Conservation (phyloP, 2,113 vertebrate genomes). For the Alexandromys fortis region DNA sequence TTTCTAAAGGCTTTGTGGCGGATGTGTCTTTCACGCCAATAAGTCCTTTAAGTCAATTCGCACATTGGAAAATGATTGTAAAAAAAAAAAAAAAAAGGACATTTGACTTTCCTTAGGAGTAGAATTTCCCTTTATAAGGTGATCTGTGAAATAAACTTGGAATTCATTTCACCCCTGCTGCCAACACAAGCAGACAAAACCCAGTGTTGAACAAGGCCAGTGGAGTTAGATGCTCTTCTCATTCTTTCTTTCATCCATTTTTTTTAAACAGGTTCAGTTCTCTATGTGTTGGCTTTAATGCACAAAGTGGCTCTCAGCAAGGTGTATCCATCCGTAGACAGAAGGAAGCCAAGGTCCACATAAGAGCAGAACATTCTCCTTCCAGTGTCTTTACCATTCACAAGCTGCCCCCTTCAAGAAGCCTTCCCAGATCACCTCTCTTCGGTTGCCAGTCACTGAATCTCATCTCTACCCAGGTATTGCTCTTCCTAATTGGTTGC, state of each 20-base stretch:
- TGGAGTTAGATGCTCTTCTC: not conserved
- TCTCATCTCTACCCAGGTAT: not conserved
- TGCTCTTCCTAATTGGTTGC: not conserved
- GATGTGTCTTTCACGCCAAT: not conserved
- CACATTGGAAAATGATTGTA: constrained; percentile 49
- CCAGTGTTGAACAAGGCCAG: not conserved
- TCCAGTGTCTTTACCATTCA: not conserved
- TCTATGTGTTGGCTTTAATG: constrained; percentile 7
- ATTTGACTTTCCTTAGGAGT: no score
- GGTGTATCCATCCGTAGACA: not conserved
- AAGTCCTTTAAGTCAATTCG: constrained; percentile 24
- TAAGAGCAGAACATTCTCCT: not conserved
- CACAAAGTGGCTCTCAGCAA: not conserved
- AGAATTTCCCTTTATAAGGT: not conserved
- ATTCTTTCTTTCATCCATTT: not conserved
- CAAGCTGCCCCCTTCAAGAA: not conserved
- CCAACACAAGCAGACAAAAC: constrained; percentile 34
- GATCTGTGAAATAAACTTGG: constrained; percentile 11
- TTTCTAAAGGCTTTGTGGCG: not conserved
- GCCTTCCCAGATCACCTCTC: not conserved
- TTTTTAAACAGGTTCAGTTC: not conserved
- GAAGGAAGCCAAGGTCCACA: not conserved
- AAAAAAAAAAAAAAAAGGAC: constrained; percentile 20
- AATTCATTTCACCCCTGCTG: not conserved
- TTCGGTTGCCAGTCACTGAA: not conserved